Evolutionary conservation across 1,140 invertebrate genomes (phyloP), one percentile per base, ranked within the genome.

Genomic region (Philaenus spumarius): DNA sequence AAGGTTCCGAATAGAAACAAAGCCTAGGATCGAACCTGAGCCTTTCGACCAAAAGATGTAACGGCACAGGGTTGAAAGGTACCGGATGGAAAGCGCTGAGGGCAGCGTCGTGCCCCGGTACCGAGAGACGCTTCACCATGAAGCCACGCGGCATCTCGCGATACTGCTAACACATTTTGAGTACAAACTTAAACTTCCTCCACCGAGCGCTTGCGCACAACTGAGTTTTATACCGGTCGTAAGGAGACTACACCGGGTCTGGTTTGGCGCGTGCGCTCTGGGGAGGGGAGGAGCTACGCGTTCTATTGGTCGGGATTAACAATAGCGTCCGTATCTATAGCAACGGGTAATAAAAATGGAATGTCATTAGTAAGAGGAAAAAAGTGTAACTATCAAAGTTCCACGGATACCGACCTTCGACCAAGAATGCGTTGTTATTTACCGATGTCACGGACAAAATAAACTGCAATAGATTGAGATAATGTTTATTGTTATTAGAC

Each of bases 111-210:
- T 34, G 30, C 15, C 51, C 34, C 23, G 43, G 22, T 15, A 15
- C 11, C 26, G 40, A 1, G 30, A 46, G 52, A 26, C 50, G 26
- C 30, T 40, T 2, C 30, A 58, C 30, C 39, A 58, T 17, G 37
- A 62, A 58, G 17, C 47, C 56, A 14, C 47, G 39, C 46, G 54
- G 39, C 61, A 59, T 23, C 45, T 46, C 17, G 20, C 50, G 22
- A 26, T 23, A 19, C 55, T 37, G 6, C 20, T 53, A 30, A 55
- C 46, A 24, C 60, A 61, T 20, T 30, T 43, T 42, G 23, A 19
- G 47, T 30, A 35, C 50, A 30, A 12, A 42, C 39, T 15, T 14
- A 42, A 4, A 42, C 2, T 34, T 45, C 22, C 34, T 24, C 3
- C 40, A 46, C 12, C 42, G 48, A 2, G 22, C 22, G 6, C 45